Base-by-base conservation (phyloP, 2,888 invertebrate species). In the Julus scandinavius region DNA sequence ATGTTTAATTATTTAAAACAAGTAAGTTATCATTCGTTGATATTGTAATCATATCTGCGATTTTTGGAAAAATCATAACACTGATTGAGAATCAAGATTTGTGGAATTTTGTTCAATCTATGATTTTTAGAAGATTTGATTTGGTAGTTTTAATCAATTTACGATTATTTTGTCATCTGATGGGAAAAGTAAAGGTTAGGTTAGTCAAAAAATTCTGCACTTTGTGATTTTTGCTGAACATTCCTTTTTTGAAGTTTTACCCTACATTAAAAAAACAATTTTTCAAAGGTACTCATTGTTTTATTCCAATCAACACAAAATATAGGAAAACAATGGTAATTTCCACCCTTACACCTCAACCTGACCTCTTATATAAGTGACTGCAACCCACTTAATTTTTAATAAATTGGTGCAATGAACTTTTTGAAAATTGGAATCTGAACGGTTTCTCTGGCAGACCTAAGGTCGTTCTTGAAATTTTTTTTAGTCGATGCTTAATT, bases 321-420 rank as follows among this genome's bases (percentile, higher is more conserved):
- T n/a, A 58, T 17, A n/a, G 58, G 17, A 58, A n/a, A n/a, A 17
- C 58, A 58, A n/a, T 17, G 58, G 58, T 58, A 58, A 58, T 58
- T n/a, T 58, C n/a, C n/a, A n/a, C 1, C 58, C 58, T n/a, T 13
- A 17, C n/a, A n/a, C n/a, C 17, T 17, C n/a, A 58, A 58, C 58
- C 58, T 58, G 58, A 58, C 58, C 58, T 58, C 58, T 58, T 58
- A 58, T 58, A n/a, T 11, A 58, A 58, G 15, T 13, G 58, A 58
- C 58, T 58, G 58, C 58, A 58, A 17, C 58, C n/a, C 6, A 1
- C n/a, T 17, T 17, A 54, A 54, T 58, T 17, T n/a, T 58, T 58
- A 58, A 58, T 58, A 54, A 54, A 54, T 58, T 58, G 58, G 58
- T 58, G 58, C 58, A 58, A 58, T 58, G 58, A 58, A 58, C 58